Evolutionary conservation across 2,797 vertebrate species (phyloP), one percentile per base, ranked within the genome.

Genomic region (Lateolabrax maculatus): DNA sequence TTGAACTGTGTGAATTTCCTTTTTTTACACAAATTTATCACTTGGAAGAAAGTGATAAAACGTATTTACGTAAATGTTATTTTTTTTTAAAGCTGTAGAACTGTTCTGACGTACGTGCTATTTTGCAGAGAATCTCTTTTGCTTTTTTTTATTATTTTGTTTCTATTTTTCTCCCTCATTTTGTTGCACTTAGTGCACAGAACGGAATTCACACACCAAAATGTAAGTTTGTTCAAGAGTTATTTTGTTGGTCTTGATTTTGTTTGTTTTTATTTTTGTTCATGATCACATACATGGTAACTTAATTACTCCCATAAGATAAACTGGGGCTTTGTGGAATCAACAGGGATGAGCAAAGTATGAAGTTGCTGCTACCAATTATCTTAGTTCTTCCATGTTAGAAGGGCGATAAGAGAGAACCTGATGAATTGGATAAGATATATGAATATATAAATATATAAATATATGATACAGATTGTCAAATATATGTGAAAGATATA

Each of bases 311-410:
- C 96, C 95, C 90, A 92, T 92, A 85, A 89, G 91, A 95, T 94
- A 92, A 95, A 95, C 93, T 94, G 93, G 95, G 95, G 92, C 93
- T 94, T 96, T 93, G 96, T 95, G 95, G 98, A 99, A 99, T 98
- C 98, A 99, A 98, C 97, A 98, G 97, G 98, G 97, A 97, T 95
- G 97, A 96, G 98, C 98, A 99, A 97, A 99, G 98, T 99, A 99
- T 98, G 97, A 99, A 99, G 97, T 94, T 97, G 97, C 97, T 99
- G 97, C 97, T 98, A 97, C 94, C 92, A 92, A 95, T 95, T 95
- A 93, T 96, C 95, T 95, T 88, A 93, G 90, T 97, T 97, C 96
- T 96, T 97, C 95, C 95, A 92, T 95, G 92, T 94, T 84, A 89
- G 89, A 90, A 87, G 88, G 90, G 88, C 74, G 89, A 90, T 86